A percentile compares a stretch with the other conserved stretches of the same genome.
Conservation (phyloP, 2,888 invertebrate species). For the Encarsia formosa region DNA sequence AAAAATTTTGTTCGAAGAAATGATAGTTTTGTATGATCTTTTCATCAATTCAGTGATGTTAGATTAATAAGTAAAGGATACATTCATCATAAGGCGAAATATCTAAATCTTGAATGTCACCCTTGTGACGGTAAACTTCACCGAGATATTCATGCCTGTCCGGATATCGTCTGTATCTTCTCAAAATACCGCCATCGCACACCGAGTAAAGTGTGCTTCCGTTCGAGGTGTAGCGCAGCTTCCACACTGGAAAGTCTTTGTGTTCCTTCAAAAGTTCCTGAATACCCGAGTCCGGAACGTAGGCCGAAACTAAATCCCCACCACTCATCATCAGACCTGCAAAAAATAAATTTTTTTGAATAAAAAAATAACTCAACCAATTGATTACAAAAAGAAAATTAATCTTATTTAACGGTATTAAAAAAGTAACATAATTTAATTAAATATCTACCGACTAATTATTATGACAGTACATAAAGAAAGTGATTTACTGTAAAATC, state of each 20-base stretch:
- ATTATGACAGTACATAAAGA: too few relatives aligned
- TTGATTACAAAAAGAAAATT: too few relatives aligned
- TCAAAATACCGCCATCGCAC: conserved; percentile 50
- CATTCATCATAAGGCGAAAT: conserved; percentile 55
- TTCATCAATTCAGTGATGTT: too few relatives aligned
- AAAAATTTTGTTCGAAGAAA: too few relatives aligned
- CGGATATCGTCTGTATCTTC: conserved; percentile 52
- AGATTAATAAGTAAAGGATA: conserved; percentile 52
- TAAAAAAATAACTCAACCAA: too few relatives aligned
- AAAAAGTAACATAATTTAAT: too few relatives aligned
- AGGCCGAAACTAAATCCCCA: conserved; percentile 50
- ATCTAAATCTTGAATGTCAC: conserved; percentile 53
- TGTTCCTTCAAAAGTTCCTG: conserved; percentile 50
- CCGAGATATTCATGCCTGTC: conserved; percentile 52
- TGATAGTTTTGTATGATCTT: too few relatives aligned
- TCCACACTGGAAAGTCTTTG: conserved; percentile 50
- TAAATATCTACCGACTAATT: too few relatives aligned
- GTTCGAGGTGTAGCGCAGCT: conserved; percentile 52
- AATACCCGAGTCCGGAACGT: conserved; percentile 51
- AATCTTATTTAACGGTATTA: too few relatives aligned
- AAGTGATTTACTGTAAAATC: conserved; percentile 47
- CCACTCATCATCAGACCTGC: conserved; percentile 52
- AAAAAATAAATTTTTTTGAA: too few relatives aligned
- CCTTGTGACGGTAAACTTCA: conserved; percentile 51
- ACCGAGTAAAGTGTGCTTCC: conserved; percentile 51